Evolutionary conservation across 2,797 vertebrate genomes (phyloP), one percentile per base, ranked within the genome.

Genomic region (Eutrigla gurnardus): DNA sequence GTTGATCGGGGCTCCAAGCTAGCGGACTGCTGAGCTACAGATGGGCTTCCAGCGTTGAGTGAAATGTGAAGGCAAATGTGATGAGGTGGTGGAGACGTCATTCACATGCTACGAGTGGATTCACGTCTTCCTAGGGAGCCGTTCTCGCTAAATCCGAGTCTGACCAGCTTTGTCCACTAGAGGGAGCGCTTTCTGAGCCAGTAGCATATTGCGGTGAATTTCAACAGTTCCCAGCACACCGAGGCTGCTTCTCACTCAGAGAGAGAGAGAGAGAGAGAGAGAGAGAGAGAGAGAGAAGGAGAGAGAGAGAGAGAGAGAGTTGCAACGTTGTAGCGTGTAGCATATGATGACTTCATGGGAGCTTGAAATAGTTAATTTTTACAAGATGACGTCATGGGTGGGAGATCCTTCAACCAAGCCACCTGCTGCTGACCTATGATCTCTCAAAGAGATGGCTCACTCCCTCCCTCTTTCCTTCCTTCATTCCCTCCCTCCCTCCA

Each of bases 21-120:
- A 84, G 25, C 25, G 25, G 25, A 25, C 25, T 25, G 25, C 42
- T 5, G 60, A 74, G 60, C 77, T 6, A 52, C 63, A 7, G 58
- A 8, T 61, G 53, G 67, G 58, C 53, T 53, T 61, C 35, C 65
- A 17, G 66, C 17, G 14, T 50, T 66, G 58, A 9, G 35, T 70
- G 46, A 74, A 52, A 73, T 14, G 54, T 74, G 70, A 49, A 57
- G 63, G 60, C 64, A 73, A 53, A 71, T 69, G 77, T 81, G 72
- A 80, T 85, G 70, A 81, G 64, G 46, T 47, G 85, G 69, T 79
- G 84, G 70, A 43, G 95, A 95, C 95, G 96, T 95, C 90, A 90
- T 93, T 94, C 88, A 93, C 91, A 88, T 80, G 89, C 81, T 71
- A 25, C 70, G 82, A 88, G 84, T 85, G 81, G 79, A 86, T 86